Evolutionary conservation across 1,140 invertebrate species (phyloP).

Genomic region (Solenopsis invicta): DNA sequence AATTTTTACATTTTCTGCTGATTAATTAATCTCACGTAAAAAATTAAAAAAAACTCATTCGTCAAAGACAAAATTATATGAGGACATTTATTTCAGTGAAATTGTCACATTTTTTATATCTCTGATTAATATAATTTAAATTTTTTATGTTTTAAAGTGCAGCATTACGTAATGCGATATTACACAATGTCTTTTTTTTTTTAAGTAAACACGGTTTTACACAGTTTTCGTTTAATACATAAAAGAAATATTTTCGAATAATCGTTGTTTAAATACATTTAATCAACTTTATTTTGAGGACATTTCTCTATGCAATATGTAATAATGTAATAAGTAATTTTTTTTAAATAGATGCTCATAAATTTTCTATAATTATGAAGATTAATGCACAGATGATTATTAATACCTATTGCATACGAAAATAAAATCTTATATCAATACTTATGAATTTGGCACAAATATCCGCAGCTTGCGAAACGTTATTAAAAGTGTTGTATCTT

Average conservation of each 20-base stretch:
- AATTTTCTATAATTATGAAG: background rate
- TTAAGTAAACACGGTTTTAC: background rate
- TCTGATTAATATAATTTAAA: background rate
- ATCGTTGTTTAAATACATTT: constrained; percentile 3
- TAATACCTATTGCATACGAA: too few species aligned
- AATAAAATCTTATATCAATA: constrained; percentile 15
- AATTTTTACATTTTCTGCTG: background rate
- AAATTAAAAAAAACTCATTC: background rate
- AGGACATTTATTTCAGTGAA: background rate
- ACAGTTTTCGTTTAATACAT: background rate
- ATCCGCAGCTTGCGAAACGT: constrained; percentile 19
- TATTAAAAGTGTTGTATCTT: constrained; percentile 30
- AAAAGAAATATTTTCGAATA: background rate
- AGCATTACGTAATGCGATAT: background rate
- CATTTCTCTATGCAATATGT: background rate
- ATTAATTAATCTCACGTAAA: background rate
- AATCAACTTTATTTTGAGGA: background rate
- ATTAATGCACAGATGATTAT: background rate
- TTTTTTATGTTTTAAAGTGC: background rate
- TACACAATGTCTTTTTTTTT: background rate
- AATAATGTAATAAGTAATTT: background rate
- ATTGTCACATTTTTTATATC: background rate
- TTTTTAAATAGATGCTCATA: background rate
- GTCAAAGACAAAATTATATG: background rate
- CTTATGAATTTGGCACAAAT: background rate